These are phyloP conservation scores for Orthosia incerta DNA, from an alignment of 2,888 invertebrate genomes.

Conservation along the genomic window DNA sequence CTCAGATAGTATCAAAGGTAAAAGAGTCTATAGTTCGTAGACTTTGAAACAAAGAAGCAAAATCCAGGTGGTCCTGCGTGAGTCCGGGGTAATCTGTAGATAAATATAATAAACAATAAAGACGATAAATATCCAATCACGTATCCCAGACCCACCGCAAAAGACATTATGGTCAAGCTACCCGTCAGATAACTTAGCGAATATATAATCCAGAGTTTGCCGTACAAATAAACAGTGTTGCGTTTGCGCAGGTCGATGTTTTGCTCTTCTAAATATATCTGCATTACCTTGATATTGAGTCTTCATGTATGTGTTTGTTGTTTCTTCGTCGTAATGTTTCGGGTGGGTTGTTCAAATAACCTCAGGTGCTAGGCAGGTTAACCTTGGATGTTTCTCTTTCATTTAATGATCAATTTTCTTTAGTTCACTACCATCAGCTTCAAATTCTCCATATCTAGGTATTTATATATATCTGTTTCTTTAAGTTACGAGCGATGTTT, in stretches of 20 bases:
- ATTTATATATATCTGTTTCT: background rate
- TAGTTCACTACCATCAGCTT: background rate
- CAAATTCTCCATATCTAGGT: background rate
- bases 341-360: slow-evolving; percentile 1
- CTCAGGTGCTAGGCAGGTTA: background rate
- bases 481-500: background rate
- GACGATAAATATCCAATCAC: slow-evolving; percentile 6
- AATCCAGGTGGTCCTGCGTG: background rate
- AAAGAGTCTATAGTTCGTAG: background rate
- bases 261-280: slow-evolving; percentile 49
- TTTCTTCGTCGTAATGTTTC: slow-evolving; percentile 9
- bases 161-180: slow-evolving; percentile 29
- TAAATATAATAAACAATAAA: background rate
- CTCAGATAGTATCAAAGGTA: background rate
- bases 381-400: slow-evolving; percentile 2
- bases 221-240: slow-evolving; percentile 51
- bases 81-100: background rate
- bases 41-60: slow-evolving; percentile 4
- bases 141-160: slow-evolving; percentile 23
- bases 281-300: slow-evolving; percentile 56
- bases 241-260: slow-evolving; percentile 43
- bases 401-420: background rate
- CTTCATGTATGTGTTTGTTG: slow-evolving; percentile 4
- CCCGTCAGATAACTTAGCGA: slow-evolving; percentile 29
- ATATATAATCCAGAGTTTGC: slow-evolving; percentile 33